Evolutionary conservation across 2,797 vertebrate genomes (phyloP).

Genomic region (Masticophis lateralis): DNA sequence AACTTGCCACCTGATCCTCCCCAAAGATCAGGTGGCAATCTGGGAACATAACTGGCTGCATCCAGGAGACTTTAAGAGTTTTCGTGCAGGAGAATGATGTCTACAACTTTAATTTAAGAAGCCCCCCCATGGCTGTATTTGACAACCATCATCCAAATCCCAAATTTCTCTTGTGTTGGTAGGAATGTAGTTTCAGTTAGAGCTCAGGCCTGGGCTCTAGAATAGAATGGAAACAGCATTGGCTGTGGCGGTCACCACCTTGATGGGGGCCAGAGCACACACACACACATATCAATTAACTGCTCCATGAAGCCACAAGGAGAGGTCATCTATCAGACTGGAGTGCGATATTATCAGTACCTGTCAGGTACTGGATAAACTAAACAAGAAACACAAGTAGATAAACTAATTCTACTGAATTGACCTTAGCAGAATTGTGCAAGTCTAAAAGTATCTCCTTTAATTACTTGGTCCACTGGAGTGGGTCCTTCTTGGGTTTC

Average conservation of each 20-base stretch:
- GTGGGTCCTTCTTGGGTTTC: not conserved
- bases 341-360: not conserved
- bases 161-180: not conserved
- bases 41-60: not conserved
- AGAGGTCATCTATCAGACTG: not conserved
- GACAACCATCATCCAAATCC: not conserved
- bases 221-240: not conserved
- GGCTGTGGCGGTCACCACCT: not conserved
- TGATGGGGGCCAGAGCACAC: not conserved
- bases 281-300: not conserved
- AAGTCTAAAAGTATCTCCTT: not conserved
- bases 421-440: not conserved
- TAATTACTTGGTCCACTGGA: not conserved
- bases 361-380: not conserved
- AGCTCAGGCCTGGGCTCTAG: not conserved
- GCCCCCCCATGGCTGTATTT: not conserved
- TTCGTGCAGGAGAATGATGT: not conserved
- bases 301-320: not conserved
- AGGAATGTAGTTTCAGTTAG: not conserved
- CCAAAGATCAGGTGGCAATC: not conserved
- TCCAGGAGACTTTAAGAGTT: not conserved
- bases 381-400: not conserved
- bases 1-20: not conserved
- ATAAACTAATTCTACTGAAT: not conserved
- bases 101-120: not conserved